A percentile compares a stretch with the other conserved stretches of the same genome.
These are phyloP conservation scores for Salticus scenicus DNA, from an alignment of 2,888 invertebrate genomes.

Conservation along the genomic window DNA sequence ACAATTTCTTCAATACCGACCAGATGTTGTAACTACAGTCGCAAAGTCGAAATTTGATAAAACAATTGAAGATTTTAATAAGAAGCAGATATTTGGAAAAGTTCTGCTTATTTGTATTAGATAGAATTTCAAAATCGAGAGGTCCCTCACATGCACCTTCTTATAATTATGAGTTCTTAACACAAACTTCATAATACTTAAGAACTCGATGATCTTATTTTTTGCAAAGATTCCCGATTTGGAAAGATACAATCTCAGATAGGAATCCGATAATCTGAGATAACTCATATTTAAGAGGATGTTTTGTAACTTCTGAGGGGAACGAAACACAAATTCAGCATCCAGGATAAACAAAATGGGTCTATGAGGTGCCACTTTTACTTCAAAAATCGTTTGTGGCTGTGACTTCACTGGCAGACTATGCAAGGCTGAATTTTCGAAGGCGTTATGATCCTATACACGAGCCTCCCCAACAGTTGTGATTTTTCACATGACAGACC, in stretches of 20 bases:
- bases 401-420: slow-evolving; percentile 73
- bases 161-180: slow-evolving; percentile 41
- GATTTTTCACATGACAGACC: not conserved
- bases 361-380: too few relatives aligned
- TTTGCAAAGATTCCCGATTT: slow-evolving; percentile 72
- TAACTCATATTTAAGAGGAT: too few relatives aligned
- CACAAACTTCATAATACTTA: too few relatives aligned
- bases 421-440: slow-evolving; percentile 75
- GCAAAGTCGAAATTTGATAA: slow-evolving; percentile 42
- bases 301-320: too few relatives aligned
- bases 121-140: slow-evolving; percentile 74
- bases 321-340: slow-evolving; percentile 72
- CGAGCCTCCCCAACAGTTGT: not conserved
- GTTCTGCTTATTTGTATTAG: slow-evolving; percentile 65
- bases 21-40: slow-evolving; percentile 36
- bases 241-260: slow-evolving; percentile 67
- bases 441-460: slow-evolving; percentile 68
- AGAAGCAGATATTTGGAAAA: too few relatives aligned
- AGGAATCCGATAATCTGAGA: too few relatives aligned
- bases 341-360: too few relatives aligned
- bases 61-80: too few relatives aligned
- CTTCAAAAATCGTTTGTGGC: slow-evolving; percentile 73
- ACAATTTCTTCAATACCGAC: slow-evolving; percentile 70
- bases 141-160: slow-evolving; percentile 73
- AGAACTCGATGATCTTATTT: slow-evolving; percentile 57